Evolutionary conservation across 2,888 invertebrate genomes (phyloP), one percentile per base, ranked within the genome.

Genomic region (Callyntrura guangdongensis): DNA sequence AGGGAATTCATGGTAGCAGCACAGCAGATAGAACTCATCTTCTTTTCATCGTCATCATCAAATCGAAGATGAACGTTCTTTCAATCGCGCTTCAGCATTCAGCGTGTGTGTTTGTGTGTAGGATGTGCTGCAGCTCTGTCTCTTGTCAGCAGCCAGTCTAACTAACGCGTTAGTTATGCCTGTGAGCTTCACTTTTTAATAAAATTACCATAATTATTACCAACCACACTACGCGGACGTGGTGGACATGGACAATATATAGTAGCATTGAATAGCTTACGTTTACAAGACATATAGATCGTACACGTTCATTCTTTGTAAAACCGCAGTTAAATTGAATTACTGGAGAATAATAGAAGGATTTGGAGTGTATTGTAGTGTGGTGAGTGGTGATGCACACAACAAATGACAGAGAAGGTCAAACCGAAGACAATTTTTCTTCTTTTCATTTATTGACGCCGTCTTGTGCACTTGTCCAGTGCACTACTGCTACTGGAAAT

Each of bases 401-500:
- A 27, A 9, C 20, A 79, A 3, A 22, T 17, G 36, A 59, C 53
- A 27, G 22, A 69, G 53, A 69, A 84, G 84, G 84, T 69, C 53
- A 84, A 69, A 53, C 36, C 9, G 36, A n/a, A 84, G 53, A 53
- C 49, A 53, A 53, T 84, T 84, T 84, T 84, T 53, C 20, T 20
- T 69, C 22, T 69, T 69, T 8, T 17, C 36, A n/a, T n/a, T 36
- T 36, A 6, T 36, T 36, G 6, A 4, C 36, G 36, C 6, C 36
- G 6, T 36, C 3, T 36, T 36, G 36, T 36, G 36, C 6, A 36
- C 36, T 6, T 36, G 36, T 36, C 36, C 36, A 36, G 36, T 36
- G 22, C 53, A 84, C n/a, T 25, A 69, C 11, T 85, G 49, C 17
- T 56, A 85, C 85, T 72, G 56, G 17, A 85, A 85, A 85, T 85